phyloP scores from a whole-genome alignment of 2,888 invertebrate genomes.

The Apocheima hispidaria region DNA sequence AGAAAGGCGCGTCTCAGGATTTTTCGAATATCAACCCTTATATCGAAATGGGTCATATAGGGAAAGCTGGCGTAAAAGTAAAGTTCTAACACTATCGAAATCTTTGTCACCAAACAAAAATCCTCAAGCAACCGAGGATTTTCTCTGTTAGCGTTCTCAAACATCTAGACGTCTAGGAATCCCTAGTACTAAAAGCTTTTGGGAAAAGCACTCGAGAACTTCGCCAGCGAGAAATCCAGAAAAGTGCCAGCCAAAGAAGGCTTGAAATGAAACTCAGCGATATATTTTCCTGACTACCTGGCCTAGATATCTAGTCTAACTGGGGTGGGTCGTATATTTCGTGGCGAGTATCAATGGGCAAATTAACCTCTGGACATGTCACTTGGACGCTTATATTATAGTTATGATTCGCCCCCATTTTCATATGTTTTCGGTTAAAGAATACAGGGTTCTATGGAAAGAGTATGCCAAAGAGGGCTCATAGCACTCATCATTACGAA shows the following conservation, averaged over 20 bases:
- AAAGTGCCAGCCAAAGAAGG: constrained; percentile 1
- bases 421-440: no score
- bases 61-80: no score
- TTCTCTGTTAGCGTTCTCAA: constrained; percentile 2
- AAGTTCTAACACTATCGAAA: not conserved
- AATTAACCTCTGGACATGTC: not conserved
- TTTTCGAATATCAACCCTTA: no score
- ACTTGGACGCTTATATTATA: no score
- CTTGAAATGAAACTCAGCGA: constrained; percentile 25
- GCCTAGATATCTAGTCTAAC: constrained; percentile 16
- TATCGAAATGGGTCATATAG: no score
- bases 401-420: no score
- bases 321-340: constrained; percentile 12
- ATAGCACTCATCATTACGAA: no score
- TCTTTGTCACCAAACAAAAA: not conserved
- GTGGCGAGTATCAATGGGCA: not conserved
- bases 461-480: no score
- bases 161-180: not conserved
- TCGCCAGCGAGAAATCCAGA: constrained; percentile 13
- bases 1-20: no score
- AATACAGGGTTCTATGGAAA: no score
- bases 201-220: constrained; percentile 20
- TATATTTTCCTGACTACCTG: constrained; percentile 23
- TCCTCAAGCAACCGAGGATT: not conserved
- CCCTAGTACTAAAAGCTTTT: constrained; percentile 18